Base-by-base conservation (phyloP, 2,888 invertebrate genomes). In the Limnephilus auricula region DNA sequence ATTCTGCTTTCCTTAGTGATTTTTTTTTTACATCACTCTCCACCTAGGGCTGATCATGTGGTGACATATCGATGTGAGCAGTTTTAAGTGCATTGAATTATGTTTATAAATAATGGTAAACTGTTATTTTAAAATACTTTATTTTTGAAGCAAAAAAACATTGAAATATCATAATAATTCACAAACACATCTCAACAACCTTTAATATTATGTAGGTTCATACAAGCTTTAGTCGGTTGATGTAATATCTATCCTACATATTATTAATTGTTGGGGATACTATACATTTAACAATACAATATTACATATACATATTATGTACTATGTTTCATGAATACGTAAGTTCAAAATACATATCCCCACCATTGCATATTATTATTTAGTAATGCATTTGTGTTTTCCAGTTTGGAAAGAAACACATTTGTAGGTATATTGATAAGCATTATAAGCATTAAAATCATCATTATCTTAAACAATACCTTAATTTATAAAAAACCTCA, bases 121-220 rank as follows among this genome's bases (percentile, higher is more conserved):
- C 82, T 30, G n/a, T 45, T 85, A 85, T 40, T 85, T 85, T 85
- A 85, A 85, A 85, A 85, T 85, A 85, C 40, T 85, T 85, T 85
- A 85, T 85, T 85, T 85, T 30, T n/a, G 85, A 85, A 85, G 85
- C 85, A 85, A 84, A 84, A 83, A 84, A 85, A 85, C 85, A 85
- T 85, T 40, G 40, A 37, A 45, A 85, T 40, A 85, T 40, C 25
- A 45, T 45, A 85, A 40, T 45, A 40, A 65, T 50, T 50, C 85
- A 85, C 40, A 85, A 85, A 40, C 30, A 85, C 30, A 85, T 85
- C 40, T 37, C 40, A 45, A 85, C n/a, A 82, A 82, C 34, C 31
- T 82, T 82, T 32, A 34, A 31, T 80, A 80, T 30, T 32, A 32
- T 82, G 25, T 34, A 32, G 32, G 82, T 82, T 25, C 85, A 13